Percentiles rank a stretch among this genome's conserved stretches.
These are phyloP conservation scores for Xenotilapia longispinis DNA, from an alignment of 2,113 vertebrate species.

Conservation along the genomic window DNA sequence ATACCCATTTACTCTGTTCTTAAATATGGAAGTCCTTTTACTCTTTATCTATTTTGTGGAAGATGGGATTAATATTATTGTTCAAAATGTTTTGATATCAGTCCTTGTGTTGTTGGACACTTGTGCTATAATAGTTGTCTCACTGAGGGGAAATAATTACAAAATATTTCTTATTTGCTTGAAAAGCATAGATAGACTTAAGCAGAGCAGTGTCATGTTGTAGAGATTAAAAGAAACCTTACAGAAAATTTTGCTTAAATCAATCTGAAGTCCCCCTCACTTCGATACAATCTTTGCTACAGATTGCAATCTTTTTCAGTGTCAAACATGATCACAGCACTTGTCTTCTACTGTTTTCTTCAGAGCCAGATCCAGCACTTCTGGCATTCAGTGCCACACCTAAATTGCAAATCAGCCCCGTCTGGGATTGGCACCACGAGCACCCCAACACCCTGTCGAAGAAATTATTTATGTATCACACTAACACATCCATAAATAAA, in stretches of 20 bases:
- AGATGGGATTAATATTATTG: background rate
- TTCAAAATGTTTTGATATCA: background rate
- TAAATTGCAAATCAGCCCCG: constrained; percentile 53
- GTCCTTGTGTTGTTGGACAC: background rate
- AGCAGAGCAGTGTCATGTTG: background rate
- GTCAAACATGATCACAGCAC: constrained; percentile 36
- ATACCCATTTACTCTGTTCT: constrained; percentile 7
- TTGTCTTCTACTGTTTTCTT: background rate
- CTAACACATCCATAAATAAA: constrained; percentile 60
- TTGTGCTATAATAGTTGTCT: background rate
- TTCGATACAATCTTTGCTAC: constrained; percentile 40
- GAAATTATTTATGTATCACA: constrained; percentile 66
- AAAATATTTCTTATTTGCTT: background rate
- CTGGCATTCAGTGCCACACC: constrained; percentile 44
- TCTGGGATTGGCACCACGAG: constrained; percentile 24
- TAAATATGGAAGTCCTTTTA: background rate
- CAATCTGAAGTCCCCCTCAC: constrained; percentile 45
- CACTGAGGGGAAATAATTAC: background rate
- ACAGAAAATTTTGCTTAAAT: background rate
- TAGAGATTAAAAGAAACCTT: background rate
- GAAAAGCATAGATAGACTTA: background rate
- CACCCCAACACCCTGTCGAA: constrained; percentile 23
- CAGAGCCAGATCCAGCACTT: constrained; percentile 37
- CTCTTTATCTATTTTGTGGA: background rate
- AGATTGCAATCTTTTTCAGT: constrained; percentile 44